Conservation (phyloP, 2,797 vertebrate genomes). For the Leptatherina wallacei region DNA sequence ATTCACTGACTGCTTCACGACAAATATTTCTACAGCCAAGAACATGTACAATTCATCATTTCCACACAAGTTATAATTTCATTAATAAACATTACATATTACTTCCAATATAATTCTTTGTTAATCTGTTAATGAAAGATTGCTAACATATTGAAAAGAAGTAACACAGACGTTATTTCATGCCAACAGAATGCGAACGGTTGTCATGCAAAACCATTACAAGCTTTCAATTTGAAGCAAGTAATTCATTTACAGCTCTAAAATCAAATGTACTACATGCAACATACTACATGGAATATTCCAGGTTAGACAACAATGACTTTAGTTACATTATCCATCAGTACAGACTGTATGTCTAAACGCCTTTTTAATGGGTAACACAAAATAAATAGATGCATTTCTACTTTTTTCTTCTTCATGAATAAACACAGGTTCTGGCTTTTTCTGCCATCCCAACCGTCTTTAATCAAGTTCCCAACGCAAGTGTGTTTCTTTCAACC, state of each 20-base stretch:
- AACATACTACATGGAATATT: slow-evolving; percentile 81
- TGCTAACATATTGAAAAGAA: slow-evolving; percentile 86
- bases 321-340: slow-evolving; percentile 81
- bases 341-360: slow-evolving; percentile 73
- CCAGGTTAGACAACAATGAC: slow-evolving; percentile 78
- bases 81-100: slow-evolving; percentile 85
- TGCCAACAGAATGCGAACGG: slow-evolving; percentile 85
- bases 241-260: slow-evolving; percentile 85
- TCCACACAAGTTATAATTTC: slow-evolving; percentile 85
- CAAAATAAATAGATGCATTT: slow-evolving; percentile 86
- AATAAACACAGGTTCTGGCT: slow-evolving; percentile 60
- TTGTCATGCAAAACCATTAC: slow-evolving; percentile 88
- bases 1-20: slow-evolving; percentile 86
- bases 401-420: slow-evolving; percentile 63
- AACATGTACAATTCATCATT: slow-evolving; percentile 83
- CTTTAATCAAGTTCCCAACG: slow-evolving; percentile 33
- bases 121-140: slow-evolving; percentile 88
- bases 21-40: slow-evolving; percentile 89
- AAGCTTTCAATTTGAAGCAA: slow-evolving; percentile 81
- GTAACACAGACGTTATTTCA: slow-evolving; percentile 85
- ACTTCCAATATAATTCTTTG: slow-evolving; percentile 87
- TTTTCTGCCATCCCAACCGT: slow-evolving; percentile 37
- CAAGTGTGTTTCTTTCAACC: slow-evolving; percentile 21
- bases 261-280: slow-evolving; percentile 88
- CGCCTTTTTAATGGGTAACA: slow-evolving; percentile 75